A percentile compares a stretch with the other conserved stretches of the same genome.
phyloP scores from a whole-genome alignment of 2,113 vertebrate species.

The Dicaeum eximium region DNA sequence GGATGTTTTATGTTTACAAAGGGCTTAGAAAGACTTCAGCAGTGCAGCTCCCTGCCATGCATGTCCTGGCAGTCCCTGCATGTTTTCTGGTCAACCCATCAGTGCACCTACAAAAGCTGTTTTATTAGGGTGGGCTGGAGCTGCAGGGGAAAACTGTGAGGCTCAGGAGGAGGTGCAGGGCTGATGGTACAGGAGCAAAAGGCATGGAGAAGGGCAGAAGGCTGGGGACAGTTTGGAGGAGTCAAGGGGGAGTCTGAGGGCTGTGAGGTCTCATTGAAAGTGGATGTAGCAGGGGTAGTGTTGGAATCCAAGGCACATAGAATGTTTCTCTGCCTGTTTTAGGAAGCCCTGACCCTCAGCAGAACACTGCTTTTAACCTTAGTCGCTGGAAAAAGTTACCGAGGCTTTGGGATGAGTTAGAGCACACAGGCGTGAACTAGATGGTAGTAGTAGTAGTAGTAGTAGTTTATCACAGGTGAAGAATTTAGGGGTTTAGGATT shows the following conservation, averaged over 20 bases:
- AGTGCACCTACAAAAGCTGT: rapidly evolving
- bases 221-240: not conserved
- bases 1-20: not conserved
- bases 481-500: too few species aligned
- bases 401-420: too few species aligned
- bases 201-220: not conserved
- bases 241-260: not conserved
- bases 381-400: too few species aligned
- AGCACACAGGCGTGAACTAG: too few species aligned
- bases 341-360: too few species aligned
- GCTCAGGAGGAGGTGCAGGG: not conserved
- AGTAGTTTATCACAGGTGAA: too few species aligned
- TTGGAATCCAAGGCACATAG: too few species aligned
- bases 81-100: not conserved
- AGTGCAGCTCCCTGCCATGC: not conserved
- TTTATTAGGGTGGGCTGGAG: not conserved
- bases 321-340: too few species aligned
- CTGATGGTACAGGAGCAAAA: not conserved
- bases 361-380: too few species aligned
- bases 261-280: not conserved
- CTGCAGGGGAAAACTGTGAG: not conserved
- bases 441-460: too few species aligned
- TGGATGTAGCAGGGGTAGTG: not conserved
- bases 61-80: rapidly evolving
- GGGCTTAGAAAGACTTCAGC: not conserved